A percentile compares a stretch with the other conserved stretches of the same genome.
These are phyloP conservation scores for Embiotoca jacksoni DNA, from an alignment of 2,113 vertebrate species.

Conservation along the genomic window DNA sequence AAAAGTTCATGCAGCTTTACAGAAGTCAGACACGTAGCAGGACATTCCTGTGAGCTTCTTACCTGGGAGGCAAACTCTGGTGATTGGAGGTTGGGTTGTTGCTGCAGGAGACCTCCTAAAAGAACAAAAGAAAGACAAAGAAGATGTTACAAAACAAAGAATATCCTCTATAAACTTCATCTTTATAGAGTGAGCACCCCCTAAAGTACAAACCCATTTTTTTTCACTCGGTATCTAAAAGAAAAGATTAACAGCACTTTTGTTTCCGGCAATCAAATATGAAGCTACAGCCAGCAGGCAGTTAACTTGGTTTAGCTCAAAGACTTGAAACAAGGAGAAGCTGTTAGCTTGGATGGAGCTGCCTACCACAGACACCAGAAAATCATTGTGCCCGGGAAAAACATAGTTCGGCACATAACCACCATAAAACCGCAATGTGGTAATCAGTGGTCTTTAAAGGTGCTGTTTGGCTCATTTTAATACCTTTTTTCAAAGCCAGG, in stretches of 20 bases:
- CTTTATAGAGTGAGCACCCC: background rate
- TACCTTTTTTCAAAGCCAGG: background rate
- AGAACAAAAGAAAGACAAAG: background rate
- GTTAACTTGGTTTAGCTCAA: background rate
- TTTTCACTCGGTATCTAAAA: background rate
- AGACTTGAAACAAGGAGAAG: background rate
- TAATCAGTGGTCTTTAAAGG: too few species aligned
- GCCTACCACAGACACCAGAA: too few species aligned
- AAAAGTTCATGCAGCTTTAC: background rate
- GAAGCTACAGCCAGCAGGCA: background rate
- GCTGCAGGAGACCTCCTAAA: constrained; percentile 94
- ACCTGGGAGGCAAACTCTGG: constrained; percentile 97
- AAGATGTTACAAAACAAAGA: background rate
- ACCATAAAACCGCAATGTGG: too few species aligned
- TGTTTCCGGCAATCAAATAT: background rate
- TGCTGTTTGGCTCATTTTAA: too few species aligned
- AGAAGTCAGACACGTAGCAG: constrained; percentile 14
- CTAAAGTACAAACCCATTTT: background rate
- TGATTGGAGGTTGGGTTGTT: constrained; percentile 89
- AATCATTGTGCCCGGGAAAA: too few species aligned
- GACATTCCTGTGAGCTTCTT: constrained; percentile 69
- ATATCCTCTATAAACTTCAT: background rate
- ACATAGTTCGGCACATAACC: too few species aligned
- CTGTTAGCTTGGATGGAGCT: background rate
- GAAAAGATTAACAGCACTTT: background rate